Conservation (phyloP, 2,888 invertebrate genomes). For the Autographa gamma region DNA sequence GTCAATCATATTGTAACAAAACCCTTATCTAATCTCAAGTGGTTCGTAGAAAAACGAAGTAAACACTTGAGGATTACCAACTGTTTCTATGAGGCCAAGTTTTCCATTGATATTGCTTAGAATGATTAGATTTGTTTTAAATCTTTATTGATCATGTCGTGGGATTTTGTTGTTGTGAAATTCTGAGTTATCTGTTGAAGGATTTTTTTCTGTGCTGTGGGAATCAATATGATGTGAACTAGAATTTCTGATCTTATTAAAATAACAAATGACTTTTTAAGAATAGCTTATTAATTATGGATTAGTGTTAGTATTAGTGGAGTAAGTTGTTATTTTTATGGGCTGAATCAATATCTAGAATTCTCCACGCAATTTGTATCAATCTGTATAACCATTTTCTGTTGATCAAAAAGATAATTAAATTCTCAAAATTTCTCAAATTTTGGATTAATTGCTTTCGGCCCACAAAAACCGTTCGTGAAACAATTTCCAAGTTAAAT, state of each 20-base stretch:
- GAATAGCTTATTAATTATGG: too few species aligned
- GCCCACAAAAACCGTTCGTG: background rate
- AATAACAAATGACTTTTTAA: too few species aligned
- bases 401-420: background rate
- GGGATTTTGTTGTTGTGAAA: background rate
- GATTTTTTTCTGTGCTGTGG: too few species aligned
- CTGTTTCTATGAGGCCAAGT: conserved; percentile 30
- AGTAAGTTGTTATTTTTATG: too few species aligned
- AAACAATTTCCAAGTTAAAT: conserved; percentile 26
- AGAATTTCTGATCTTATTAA: too few species aligned
- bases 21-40: conserved; percentile 53
- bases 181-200: too few species aligned
- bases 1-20: conserved; percentile 47
- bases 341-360: too few species aligned
- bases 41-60: conserved; percentile 23
- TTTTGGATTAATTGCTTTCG: background rate
- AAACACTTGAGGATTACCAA: conserved; percentile 48
- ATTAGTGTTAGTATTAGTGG: too few species aligned
- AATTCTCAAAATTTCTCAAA: background rate
- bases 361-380: too few species aligned
- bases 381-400: too few species aligned
- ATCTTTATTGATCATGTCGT: conserved; percentile 2
- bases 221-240: too few species aligned
- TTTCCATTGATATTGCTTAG: conserved; percentile 15
- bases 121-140: background rate